phyloP scores from a whole-genome alignment of 1,140 invertebrate species.

The Penaeus chinensis region DNA sequence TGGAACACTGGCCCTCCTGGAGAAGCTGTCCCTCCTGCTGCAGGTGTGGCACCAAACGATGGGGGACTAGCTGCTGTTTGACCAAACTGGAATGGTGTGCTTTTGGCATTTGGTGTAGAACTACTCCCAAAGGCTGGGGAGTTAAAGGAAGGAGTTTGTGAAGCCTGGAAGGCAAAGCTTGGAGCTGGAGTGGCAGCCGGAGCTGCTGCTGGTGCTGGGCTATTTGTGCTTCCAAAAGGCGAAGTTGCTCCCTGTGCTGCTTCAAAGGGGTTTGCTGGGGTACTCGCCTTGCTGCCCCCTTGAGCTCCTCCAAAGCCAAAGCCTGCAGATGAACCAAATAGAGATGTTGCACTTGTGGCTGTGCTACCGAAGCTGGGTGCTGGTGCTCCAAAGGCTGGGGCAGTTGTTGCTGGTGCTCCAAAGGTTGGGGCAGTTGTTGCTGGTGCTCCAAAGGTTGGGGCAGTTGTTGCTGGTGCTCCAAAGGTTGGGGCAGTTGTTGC shows the following conservation, averaged over 20 bases:
- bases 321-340: background rate
- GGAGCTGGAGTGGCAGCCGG: no score
- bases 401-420: background rate
- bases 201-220: no score
- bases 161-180: no score
- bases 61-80: background rate
- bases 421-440: background rate
- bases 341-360: background rate
- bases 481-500: background rate
- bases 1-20: conserved; percentile 6
- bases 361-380: background rate
- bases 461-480: background rate
- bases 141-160: no score
- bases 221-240: background rate
- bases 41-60: background rate
- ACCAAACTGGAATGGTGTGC: conserved; percentile 13
- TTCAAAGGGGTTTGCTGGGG: background rate
- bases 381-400: background rate
- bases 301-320: background rate
- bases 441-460: background rate
- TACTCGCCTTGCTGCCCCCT: no score
- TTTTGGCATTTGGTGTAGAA: no score
- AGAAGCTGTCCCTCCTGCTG: background rate
- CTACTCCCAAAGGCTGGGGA: no score
- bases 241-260: conserved; percentile 5